These are phyloP conservation scores for Drosophila antonietae DNA, from an alignment of 2,888 invertebrate species.

Conservation along the genomic window DNA sequence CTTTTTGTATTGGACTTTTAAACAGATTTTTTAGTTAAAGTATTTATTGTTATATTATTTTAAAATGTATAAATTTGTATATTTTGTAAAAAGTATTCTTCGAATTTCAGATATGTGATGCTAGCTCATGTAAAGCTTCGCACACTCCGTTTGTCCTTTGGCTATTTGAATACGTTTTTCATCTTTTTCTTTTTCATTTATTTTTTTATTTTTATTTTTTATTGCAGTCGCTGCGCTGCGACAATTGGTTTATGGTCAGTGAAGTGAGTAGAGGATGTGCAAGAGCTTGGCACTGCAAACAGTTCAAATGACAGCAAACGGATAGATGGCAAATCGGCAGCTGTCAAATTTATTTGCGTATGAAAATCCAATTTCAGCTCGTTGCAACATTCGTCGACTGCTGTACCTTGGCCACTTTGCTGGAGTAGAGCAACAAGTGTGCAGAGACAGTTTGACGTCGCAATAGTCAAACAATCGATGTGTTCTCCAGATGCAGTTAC, in stretches of 20 bases:
- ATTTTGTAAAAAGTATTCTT: too few species aligned
- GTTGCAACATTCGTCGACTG: conserved; percentile 4
- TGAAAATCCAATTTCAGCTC: conserved; percentile 48
- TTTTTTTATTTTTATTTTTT: too few species aligned
- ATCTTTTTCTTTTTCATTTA: too few species aligned
- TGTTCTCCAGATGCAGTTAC: conserved; percentile 6
- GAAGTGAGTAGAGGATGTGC: neutral
- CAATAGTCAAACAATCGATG: conserved; percentile 5
- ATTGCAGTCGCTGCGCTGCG: neutral
- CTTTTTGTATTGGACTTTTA: too few species aligned
- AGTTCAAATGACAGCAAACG: conserved; percentile 6
- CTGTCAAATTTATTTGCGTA: conserved; percentile 71
- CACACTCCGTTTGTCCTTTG: too few species aligned
- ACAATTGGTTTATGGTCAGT: conserved; percentile 7
- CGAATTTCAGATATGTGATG: too few species aligned
- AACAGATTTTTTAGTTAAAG: too few species aligned
- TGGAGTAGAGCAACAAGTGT: conserved; percentile 42
- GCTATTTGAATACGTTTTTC: too few species aligned
- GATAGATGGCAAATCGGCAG: conserved; percentile 34
- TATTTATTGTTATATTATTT: too few species aligned
- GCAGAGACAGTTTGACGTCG: conserved; percentile 14
- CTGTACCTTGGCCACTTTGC: conserved; percentile 10
- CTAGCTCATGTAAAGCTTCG: too few species aligned
- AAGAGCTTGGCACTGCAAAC: conserved; percentile 7
- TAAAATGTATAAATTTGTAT: too few species aligned